Percentiles rank a stretch among this genome's conserved stretches.
phyloP scores from a whole-genome alignment of 2,113 vertebrate genomes.

The Colossoma macropomum region DNA sequence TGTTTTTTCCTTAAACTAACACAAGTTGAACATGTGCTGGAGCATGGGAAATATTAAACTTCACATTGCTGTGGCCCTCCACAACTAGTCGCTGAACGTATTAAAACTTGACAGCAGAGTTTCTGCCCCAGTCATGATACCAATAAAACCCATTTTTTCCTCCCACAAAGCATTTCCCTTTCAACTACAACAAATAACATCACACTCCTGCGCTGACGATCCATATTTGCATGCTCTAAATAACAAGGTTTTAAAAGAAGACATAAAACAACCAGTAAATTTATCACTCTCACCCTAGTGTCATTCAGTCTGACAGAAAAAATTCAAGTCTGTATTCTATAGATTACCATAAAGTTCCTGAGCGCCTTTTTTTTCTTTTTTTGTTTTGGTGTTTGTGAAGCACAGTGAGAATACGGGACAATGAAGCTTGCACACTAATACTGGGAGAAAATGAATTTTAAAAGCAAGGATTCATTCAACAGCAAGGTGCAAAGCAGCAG shows the following conservation, averaged over 20 bases:
- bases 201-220: neutral
- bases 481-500: neutral
- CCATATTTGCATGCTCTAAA: neutral
- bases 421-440: conserved; percentile 27
- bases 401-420: conserved; percentile 11
- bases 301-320: conserved; percentile 14
- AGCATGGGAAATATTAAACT: too few species aligned
- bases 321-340: conserved; percentile 20
- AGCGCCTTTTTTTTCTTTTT: neutral
- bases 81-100: neutral
- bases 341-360: conserved; percentile 40
- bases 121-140: neutral
- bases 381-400: conserved; percentile 10
- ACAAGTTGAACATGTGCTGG: neutral
- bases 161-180: neutral
- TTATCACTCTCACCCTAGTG: neutral
- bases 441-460: conserved; percentile 16
- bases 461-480: neutral
- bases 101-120: neutral
- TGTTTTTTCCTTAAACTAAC: too few species aligned
- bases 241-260: neutral
- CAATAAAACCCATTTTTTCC: too few species aligned
- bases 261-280: neutral
- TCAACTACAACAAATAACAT: neutral
- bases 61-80: neutral